Evolutionary conservation across 2,113 vertebrate genomes (phyloP).

Genomic region (Caranx melampygus): DNA sequence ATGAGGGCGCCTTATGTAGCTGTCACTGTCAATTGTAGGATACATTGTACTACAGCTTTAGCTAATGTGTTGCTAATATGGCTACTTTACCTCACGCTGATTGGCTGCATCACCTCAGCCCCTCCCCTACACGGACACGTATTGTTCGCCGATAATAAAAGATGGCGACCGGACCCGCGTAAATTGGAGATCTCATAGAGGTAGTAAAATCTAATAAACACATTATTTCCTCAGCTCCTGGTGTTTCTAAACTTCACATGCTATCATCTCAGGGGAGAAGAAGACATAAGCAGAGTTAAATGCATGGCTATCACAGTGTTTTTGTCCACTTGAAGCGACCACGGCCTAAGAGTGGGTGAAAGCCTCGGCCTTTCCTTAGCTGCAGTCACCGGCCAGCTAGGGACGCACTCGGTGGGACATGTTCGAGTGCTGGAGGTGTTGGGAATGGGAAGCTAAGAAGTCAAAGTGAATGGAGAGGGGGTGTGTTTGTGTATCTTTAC

Average conservation of each 20-base stretch:
- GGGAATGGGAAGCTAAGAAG: conserved; percentile 43
- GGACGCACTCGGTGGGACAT: conserved; percentile 9
- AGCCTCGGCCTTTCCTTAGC: conserved; percentile 68
- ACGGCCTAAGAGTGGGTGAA: conserved; percentile 61
- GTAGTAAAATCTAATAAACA: conserved; percentile 69
- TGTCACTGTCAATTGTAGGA: background rate
- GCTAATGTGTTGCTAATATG: conserved; percentile 19
- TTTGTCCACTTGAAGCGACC: background rate
- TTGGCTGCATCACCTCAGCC: conserved; percentile 62
- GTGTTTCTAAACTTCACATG: background rate
- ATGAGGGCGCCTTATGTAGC: background rate
- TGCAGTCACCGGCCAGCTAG: conserved; percentile 10
- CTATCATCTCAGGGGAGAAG: background rate
- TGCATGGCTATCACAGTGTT: background rate
- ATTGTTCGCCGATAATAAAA: conserved; percentile 80
- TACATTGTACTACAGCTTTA: background rate
- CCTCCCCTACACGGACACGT: conserved; percentile 67
- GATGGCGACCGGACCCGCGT: conserved; percentile 84
- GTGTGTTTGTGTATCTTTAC: conserved; percentile 84
- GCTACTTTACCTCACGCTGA: conserved; percentile 37
- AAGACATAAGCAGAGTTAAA: conserved; percentile 1
- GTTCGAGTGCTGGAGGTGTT: conserved; percentile 4
- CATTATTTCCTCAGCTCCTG: background rate
- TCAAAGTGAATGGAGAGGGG: conserved; percentile 75
- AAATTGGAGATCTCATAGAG: conserved; percentile 74